Conservation (phyloP, 2,888 invertebrate genomes). For the Noctua janthe region DNA sequence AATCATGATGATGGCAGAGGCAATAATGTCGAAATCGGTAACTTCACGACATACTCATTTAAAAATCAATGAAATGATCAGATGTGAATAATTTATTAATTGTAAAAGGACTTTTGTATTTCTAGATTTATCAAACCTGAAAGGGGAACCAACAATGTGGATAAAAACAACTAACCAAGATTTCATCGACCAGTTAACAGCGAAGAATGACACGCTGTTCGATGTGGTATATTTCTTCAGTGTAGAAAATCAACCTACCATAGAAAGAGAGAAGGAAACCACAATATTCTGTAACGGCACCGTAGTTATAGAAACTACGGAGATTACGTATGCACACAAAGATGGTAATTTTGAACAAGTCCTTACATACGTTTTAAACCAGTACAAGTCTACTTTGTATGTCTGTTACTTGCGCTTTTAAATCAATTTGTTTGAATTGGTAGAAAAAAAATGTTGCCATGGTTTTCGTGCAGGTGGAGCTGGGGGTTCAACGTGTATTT, state of each 20-base stretch:
- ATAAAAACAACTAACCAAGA: conserved; percentile 51
- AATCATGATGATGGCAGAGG: conserved; percentile 5
- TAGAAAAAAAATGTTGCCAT: neutral
- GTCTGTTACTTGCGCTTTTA: neutral
- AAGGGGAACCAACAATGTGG: conserved; percentile 44
- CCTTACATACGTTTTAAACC: neutral
- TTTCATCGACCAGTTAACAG: conserved; percentile 36
- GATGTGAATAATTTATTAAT: neutral
- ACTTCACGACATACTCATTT: neutral
- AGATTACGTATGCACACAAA: conserved; percentile 55
- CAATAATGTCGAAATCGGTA: conserved; percentile 53
- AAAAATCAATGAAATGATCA: neutral
- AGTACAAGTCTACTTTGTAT: neutral
- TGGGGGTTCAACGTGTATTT: neutral
- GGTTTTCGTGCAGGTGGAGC: neutral
- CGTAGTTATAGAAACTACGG: conserved; percentile 71
- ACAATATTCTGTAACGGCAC: conserved; percentile 79
- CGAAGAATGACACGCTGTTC: conserved; percentile 31
- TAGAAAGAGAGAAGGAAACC: conserved; percentile 72
- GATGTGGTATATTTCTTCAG: conserved; percentile 73
- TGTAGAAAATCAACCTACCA: conserved; percentile 66
- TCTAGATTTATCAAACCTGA: conserved; percentile 46
- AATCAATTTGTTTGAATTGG: neutral
- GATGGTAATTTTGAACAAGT: conserved; percentile 50
- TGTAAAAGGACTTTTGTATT: conserved; percentile 18